A percentile compares a stretch with the other conserved stretches of the same genome.
Conservation (phyloP, 2,113 vertebrate genomes). For the Turdus rufiventris region DNA sequence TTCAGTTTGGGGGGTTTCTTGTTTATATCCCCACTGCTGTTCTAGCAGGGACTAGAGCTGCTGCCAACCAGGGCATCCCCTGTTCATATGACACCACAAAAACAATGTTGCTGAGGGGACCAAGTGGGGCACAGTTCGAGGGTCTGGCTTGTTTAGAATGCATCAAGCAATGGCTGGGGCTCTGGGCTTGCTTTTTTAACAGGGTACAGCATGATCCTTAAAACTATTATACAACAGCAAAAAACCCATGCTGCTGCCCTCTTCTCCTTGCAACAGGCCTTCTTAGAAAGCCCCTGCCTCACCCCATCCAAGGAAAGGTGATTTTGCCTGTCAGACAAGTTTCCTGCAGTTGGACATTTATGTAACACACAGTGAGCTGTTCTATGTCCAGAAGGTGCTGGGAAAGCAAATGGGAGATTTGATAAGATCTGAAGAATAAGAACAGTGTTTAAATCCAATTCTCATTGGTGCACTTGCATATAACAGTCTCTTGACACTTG, state of each 20-base stretch:
- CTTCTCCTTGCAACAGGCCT: neutral
- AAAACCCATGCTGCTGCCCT: neutral
- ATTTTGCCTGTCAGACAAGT: neutral
- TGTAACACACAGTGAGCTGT: neutral
- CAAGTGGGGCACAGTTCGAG: neutral
- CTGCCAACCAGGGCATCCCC: neutral
- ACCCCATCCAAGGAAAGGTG: neutral
- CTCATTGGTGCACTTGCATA: neutral
- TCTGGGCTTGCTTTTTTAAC: neutral
- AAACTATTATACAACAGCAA: neutral
- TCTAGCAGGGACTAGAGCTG: neutral
- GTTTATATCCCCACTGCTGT: neutral
- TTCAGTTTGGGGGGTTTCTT: neutral
- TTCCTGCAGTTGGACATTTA: neutral
- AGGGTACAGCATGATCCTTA: neutral
- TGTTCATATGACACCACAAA: neutral
- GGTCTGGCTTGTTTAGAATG: neutral
- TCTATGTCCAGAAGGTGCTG: neutral
- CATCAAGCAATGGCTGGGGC: neutral
- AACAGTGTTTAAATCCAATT: neutral
- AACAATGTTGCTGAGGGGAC: neutral
- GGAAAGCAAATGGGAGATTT: neutral
- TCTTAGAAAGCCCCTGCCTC: neutral
- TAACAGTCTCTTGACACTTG: neutral
- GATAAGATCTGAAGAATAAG: neutral